A percentile compares a stretch with the other conserved stretches of the same genome.
Conservation (phyloP, 2,113 vertebrate species). For the Physeter macrocephalus region DNA sequence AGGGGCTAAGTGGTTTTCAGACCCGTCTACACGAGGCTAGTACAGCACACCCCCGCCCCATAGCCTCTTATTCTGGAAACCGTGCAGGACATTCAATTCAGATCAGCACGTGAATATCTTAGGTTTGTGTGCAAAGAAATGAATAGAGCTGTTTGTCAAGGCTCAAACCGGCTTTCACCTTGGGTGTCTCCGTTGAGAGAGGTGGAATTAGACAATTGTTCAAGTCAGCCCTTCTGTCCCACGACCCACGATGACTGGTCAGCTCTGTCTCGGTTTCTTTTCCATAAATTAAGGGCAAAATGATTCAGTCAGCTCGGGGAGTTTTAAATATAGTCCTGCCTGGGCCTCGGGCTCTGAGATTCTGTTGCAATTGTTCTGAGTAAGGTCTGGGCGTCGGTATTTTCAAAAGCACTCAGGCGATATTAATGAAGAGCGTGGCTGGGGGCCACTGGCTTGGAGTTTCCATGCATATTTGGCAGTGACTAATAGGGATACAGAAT, state of each 20-base stretch:
- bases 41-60: accelerated
- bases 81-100: accelerated
- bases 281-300: not conserved
- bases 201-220: not conserved
- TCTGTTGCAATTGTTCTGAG: not conserved
- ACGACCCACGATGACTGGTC: accelerated
- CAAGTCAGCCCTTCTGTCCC: not conserved
- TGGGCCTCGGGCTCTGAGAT: accelerated
- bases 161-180: not conserved
- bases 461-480: not conserved
- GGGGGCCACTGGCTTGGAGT: not conserved
- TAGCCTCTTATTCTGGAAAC: not conserved
- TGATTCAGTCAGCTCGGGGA: not conserved
- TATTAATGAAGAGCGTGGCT: accelerated
- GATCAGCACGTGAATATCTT: not conserved
- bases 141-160: not conserved
- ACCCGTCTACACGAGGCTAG: accelerated
- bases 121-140: not conserved
- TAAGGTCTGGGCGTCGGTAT: not conserved
- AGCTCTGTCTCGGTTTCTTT: not conserved
- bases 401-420: not conserved
- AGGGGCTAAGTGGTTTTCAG: not conserved
- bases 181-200: not conserved
- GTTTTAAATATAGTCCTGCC: not conserved
- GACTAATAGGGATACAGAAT: not conserved